These are phyloP conservation scores for Hirundo rustica DNA, from an alignment of 2,797 vertebrate genomes.

Conservation along the genomic window DNA sequence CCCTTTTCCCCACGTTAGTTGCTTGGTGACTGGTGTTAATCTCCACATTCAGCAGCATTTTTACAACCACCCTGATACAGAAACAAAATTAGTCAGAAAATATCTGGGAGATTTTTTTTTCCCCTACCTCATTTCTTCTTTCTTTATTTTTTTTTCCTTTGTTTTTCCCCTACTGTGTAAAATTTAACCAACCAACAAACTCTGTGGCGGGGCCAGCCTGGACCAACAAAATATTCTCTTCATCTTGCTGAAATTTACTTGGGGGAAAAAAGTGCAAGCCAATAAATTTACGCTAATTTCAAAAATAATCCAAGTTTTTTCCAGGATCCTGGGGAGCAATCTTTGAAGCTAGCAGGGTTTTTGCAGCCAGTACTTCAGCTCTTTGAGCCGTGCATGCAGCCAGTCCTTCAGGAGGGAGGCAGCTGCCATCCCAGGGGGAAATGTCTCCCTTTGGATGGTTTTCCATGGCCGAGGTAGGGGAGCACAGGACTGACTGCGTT, in stretches of 20 bases:
- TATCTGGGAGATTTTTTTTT: background rate
- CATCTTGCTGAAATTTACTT: background rate
- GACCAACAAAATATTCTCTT: background rate
- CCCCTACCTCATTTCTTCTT: rapidly evolving
- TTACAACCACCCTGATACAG: background rate
- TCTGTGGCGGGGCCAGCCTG: background rate
- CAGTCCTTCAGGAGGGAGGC: background rate
- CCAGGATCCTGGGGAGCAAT: background rate
- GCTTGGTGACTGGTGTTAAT: slow-evolving; percentile 12
- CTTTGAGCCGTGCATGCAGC: background rate
- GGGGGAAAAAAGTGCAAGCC: background rate
- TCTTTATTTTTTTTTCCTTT: rapidly evolving
- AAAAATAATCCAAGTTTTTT: background rate
- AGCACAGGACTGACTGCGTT: background rate
- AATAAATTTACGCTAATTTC: background rate
- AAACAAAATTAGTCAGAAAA: background rate
- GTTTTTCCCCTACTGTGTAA: rapidly evolving
- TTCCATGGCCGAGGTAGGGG: background rate
- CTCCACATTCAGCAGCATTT: background rate
- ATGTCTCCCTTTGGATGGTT: background rate
- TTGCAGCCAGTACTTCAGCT: background rate
- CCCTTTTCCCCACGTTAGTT: background rate
- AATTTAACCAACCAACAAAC: background rate
- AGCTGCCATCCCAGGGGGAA: background rate
- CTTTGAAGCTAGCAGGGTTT: background rate